Evolutionary conservation across 2,888 invertebrate genomes (phyloP).

Genomic region (Papilio protenor): DNA sequence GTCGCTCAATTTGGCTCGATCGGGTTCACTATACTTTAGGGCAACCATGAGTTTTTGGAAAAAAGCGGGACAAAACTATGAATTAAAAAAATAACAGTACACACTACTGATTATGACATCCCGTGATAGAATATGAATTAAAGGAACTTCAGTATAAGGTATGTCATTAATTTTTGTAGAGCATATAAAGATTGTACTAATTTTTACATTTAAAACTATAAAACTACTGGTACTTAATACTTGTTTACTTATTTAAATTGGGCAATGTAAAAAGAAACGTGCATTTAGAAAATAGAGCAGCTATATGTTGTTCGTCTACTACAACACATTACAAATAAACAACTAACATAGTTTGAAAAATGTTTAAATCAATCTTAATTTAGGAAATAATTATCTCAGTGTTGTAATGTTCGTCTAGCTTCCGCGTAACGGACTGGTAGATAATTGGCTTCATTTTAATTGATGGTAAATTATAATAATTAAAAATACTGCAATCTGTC

Average conservation of each 20-base stretch:
- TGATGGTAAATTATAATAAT: background rate
- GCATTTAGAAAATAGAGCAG: too few relatives aligned
- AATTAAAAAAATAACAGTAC: background rate
- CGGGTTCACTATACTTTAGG: constrained; percentile 47
- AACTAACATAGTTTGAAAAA: background rate
- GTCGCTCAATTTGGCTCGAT: constrained; percentile 51
- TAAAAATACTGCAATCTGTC: background rate
- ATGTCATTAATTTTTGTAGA: too few relatives aligned
- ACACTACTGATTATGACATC: background rate
- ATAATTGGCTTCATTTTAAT: constrained; percentile 1
- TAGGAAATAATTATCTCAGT: background rate
- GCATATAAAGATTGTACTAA: too few relatives aligned
- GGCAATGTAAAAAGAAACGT: too few relatives aligned
- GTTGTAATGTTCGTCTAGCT: background rate
- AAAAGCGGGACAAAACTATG: constrained; percentile 20
- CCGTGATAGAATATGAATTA: too few relatives aligned
- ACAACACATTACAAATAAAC: background rate
- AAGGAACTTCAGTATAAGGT: background rate
- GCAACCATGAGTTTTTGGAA: constrained; percentile 37
- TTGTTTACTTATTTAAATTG: too few relatives aligned
- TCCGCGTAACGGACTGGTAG: background rate
- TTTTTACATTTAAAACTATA: too few relatives aligned
- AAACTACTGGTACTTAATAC: too few relatives aligned
- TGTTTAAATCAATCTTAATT: background rate
- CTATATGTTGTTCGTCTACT: background rate